These are phyloP conservation scores for Muscicapa adusta DNA, from an alignment of 2,113 vertebrate species.

Conservation along the genomic window DNA sequence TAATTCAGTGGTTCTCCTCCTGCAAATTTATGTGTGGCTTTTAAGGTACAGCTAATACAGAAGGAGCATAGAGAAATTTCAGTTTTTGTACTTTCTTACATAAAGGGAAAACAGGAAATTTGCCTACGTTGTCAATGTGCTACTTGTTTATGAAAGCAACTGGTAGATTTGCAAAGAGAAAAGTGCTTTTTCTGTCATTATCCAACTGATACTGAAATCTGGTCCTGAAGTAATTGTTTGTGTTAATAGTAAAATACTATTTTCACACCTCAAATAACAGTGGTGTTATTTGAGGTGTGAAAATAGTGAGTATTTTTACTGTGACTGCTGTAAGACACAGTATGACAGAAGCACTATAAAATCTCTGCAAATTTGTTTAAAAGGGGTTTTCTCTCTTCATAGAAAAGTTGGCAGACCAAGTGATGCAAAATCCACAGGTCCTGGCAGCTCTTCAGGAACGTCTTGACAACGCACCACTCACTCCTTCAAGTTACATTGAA, in stretches of 20 bases:
- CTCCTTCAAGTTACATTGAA: constrained; percentile 82
- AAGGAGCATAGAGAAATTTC: background rate
- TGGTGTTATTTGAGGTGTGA: background rate
- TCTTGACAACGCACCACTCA: constrained; percentile 73
- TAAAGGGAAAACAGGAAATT: background rate
- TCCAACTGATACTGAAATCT: background rate
- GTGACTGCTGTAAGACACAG: background rate
- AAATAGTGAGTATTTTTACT: background rate
- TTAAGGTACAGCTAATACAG: background rate
- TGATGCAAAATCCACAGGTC: constrained; percentile 83
- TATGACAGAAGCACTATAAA: background rate
- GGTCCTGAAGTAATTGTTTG: background rate
- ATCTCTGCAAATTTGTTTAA: background rate
- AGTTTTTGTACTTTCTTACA: background rate
- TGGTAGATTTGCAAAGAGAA: background rate
- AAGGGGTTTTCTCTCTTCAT: background rate
- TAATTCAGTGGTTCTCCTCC: background rate
- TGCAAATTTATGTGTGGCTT: background rate
- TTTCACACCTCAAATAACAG: background rate
- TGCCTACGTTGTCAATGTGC: background rate
- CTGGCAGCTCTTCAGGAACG: constrained; percentile 80
- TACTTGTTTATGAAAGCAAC: background rate
- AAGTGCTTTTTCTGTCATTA: background rate
- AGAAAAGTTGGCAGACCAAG: constrained; percentile 80
- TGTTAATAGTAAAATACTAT: background rate